phyloP scores from a whole-genome alignment of 1,140 invertebrate species.

The Caenorhabditis brenneri region DNA sequence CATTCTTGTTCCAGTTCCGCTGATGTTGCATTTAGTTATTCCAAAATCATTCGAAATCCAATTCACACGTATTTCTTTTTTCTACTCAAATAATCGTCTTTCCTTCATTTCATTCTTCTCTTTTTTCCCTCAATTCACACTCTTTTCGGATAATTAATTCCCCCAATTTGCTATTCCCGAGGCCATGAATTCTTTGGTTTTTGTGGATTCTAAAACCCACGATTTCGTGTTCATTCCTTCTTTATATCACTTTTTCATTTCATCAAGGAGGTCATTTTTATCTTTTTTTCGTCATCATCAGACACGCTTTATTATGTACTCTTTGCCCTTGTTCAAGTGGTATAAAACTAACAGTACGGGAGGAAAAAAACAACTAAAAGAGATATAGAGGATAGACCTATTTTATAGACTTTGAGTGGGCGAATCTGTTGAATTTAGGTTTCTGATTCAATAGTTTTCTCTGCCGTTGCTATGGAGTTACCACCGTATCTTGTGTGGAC shows the following conservation, averaged over 20 bases:
- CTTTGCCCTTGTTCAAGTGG: slow-evolving; percentile 13
- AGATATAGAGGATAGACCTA: neutral
- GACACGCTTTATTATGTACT: slow-evolving; percentile 31
- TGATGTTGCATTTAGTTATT: neutral
- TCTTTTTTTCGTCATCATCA: neutral
- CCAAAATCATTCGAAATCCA: neutral
- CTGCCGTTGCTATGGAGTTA: too few species aligned
- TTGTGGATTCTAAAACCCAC: neutral
- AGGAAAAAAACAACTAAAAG: neutral
- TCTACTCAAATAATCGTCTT: neutral
- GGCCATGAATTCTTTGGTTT: neutral
- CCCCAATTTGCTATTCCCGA: slow-evolving; percentile 31
- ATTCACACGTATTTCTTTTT: neutral
- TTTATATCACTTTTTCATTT: neutral
- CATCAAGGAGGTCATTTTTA: slow-evolving; percentile 18
- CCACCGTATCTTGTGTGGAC: too few species aligned
- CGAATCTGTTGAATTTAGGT: too few species aligned
- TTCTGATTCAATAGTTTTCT: too few species aligned
- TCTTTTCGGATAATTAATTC: slow-evolving; percentile 35
- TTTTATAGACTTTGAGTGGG: neutral
- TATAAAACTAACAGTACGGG: neutral
- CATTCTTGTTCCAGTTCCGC: neutral
- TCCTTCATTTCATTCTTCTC: neutral
- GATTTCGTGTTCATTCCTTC: neutral
- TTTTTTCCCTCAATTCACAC: slow-evolving; percentile 3